Evolutionary conservation across 1,140 invertebrate genomes (phyloP).

Genomic region (Piezodorus guildinii): DNA sequence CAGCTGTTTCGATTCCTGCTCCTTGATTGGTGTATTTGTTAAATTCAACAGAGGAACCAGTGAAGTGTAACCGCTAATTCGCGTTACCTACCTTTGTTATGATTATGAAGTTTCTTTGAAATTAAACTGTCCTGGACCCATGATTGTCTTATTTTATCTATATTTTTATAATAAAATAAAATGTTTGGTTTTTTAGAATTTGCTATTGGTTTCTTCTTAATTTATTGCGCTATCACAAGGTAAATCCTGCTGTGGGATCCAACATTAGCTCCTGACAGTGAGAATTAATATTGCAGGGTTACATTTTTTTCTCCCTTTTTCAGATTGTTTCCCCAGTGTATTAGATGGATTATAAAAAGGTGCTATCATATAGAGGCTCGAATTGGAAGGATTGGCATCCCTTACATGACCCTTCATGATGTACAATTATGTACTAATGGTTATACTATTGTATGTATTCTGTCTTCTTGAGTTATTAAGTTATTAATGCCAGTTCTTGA

Average conservation of each 20-base stretch:
- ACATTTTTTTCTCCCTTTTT: conserved; percentile 17
- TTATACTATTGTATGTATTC: conserved; percentile 49
- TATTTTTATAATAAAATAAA: neutral
- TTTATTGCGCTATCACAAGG: conserved; percentile 14
- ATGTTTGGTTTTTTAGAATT: conserved; percentile 5
- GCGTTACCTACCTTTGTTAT: conserved; percentile 1
- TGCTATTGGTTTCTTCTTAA: conserved; percentile 6
- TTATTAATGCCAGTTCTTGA: too few relatives aligned
- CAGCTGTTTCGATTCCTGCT: neutral
- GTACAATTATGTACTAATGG: conserved; percentile 53
- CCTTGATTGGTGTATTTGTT: too few relatives aligned
- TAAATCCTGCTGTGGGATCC: neutral
- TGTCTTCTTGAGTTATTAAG: too few relatives aligned
- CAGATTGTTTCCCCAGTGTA: conserved; percentile 52
- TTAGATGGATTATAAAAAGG: conserved; percentile 54
- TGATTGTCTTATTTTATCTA: conserved; percentile 6
- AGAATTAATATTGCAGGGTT: too few relatives aligned
- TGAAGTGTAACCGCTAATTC: neutral
- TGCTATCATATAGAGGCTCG: conserved; percentile 51
- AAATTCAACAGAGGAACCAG: too few relatives aligned
- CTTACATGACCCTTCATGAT: conserved; percentile 53
- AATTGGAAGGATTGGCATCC: conserved; percentile 53
- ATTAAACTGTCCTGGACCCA: neutral
- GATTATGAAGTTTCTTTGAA: too few relatives aligned
- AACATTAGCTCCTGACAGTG: too few relatives aligned